phyloP scores from a whole-genome alignment of 2,797 vertebrate species.

The Gambelia wislizenii region DNA sequence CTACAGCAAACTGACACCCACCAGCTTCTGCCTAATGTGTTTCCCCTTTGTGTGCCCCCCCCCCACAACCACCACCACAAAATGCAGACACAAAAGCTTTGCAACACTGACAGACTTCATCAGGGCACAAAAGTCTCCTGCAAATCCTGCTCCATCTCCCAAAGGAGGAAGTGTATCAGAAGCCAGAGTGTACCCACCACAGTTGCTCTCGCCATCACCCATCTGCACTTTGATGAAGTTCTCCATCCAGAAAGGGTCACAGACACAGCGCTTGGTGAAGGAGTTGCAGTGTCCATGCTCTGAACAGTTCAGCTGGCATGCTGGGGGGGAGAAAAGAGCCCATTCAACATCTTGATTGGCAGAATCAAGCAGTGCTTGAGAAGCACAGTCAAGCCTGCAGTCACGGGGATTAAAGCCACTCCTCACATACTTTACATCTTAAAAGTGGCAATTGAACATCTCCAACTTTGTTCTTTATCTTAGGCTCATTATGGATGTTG shows the following conservation, averaged over 20 bases:
- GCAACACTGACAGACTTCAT: neutral
- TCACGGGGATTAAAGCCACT: neutral
- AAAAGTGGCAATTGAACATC: neutral
- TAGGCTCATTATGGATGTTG: neutral
- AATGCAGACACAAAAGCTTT: neutral
- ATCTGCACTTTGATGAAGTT: conserved; percentile 92
- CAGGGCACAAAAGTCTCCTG: neutral
- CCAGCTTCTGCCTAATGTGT: neutral
- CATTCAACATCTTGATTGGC: neutral
- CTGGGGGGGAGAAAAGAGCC: conserved; percentile 70
- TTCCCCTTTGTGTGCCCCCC: neutral
- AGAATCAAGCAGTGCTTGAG: neutral
- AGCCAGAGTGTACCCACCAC: conserved; percentile 80
- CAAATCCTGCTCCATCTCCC: neutral
- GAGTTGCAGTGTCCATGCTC: conserved; percentile 94
- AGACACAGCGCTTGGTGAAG: conserved; percentile 93
- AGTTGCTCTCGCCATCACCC: conserved; percentile 94
- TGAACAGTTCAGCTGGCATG: conserved; percentile 97
- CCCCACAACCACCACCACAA: no score
- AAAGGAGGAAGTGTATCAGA: rapidly evolving
- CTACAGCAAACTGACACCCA: neutral
- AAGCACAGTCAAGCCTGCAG: neutral
- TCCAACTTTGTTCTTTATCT: neutral
- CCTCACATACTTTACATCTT: neutral
- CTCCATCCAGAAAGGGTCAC: conserved; percentile 99